These are phyloP conservation scores for Eleutherodactylus coqui DNA, from an alignment of 2,797 vertebrate species.

Conservation along the genomic window DNA sequence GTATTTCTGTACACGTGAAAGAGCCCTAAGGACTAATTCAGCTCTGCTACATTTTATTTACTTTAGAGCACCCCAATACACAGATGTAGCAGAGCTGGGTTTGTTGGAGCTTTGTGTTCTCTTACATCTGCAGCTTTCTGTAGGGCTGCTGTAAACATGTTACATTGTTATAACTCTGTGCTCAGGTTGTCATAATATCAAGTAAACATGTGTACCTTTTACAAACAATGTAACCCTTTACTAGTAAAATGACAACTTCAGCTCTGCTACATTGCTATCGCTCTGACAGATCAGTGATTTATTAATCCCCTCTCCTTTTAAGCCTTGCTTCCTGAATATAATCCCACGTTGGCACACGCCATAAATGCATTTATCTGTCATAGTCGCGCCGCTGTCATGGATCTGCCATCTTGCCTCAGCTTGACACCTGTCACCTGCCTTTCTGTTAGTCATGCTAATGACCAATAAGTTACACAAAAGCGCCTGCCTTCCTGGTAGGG, in stretches of 20 bases:
- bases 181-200: no score
- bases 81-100: background rate
- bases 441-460: slow-evolving; percentile 48
- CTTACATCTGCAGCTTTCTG: no score
- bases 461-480: slow-evolving; percentile 47
- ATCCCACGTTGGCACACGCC: background rate
- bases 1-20: no score
- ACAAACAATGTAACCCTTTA: background rate
- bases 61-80: background rate
- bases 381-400: background rate
- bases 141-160: no score
- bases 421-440: slow-evolving; percentile 52
- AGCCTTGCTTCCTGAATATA: background rate
- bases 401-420: slow-evolving; percentile 42
- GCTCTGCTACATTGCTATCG: background rate
- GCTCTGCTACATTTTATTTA: background rate
- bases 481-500: slow-evolving; percentile 41
- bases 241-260: background rate
- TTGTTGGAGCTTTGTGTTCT: background rate
- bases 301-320: background rate
- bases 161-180: no score
- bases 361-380: slow-evolving; percentile 23
- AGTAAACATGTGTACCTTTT: no score
- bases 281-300: background rate
- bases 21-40: background rate